Conservation (phyloP, 2,888 invertebrate genomes). For the Parnassius smintheus region DNA sequence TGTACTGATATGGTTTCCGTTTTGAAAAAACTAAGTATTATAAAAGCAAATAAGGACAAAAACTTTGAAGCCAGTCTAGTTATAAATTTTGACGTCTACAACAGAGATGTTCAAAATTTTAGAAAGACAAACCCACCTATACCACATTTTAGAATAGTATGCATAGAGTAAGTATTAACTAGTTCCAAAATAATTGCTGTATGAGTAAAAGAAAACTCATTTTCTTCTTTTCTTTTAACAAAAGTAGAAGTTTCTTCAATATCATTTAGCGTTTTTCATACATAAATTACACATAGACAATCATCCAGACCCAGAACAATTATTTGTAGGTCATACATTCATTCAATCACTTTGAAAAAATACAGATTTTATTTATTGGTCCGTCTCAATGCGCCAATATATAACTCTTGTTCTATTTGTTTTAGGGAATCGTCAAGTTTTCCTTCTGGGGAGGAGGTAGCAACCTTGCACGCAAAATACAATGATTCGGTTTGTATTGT, state of each 20-base stretch:
- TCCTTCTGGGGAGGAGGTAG: conserved; percentile 52
- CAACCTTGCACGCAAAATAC: conserved; percentile 50
- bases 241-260: too few species aligned
- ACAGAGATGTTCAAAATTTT: conserved; percentile 65
- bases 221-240: too few species aligned
- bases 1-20: conserved; percentile 51
- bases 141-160: conserved; percentile 68
- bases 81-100: conserved; percentile 70
- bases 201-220: too few species aligned
- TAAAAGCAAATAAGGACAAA: conserved; percentile 43
- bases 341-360: too few species aligned
- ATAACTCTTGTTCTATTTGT: conserved; percentile 29
- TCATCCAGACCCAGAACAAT: too few species aligned
- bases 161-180: conserved; percentile 60
- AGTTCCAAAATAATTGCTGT: not conserved
- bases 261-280: too few species aligned
- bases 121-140: conserved; percentile 60
- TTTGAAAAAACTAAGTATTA: conserved; percentile 59
- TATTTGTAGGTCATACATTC: too few species aligned
- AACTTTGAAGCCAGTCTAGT: conserved; percentile 38
- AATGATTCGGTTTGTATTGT: conserved; percentile 57
- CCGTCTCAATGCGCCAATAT: too few species aligned
- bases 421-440: conserved; percentile 56
- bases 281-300: too few species aligned
- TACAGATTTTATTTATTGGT: too few species aligned